Evolutionary conservation across 2,888 invertebrate genomes (phyloP).

Genomic region (Macaria liturata): DNA sequence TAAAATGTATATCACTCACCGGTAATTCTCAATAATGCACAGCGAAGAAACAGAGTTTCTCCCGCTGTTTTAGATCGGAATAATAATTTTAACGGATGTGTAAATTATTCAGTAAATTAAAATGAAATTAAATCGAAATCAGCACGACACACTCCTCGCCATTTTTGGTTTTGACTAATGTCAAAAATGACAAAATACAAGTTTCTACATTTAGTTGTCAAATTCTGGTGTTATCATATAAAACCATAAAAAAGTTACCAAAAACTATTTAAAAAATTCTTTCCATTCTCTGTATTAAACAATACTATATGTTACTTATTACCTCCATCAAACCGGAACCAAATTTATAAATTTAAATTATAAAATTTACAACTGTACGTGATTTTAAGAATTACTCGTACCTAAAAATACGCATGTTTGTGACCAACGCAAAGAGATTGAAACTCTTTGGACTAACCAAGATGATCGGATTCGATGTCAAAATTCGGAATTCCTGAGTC

Average conservation of each 20-base stretch:
- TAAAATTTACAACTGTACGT: too few relatives aligned
- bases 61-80: constrained; percentile 10
- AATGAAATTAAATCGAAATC: constrained; percentile 39
- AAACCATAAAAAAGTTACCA: neutral
- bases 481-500: too few relatives aligned
- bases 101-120: constrained; percentile 20
- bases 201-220: neutral
- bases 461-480: too few relatives aligned
- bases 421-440: too few relatives aligned
- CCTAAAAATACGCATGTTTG: too few relatives aligned
- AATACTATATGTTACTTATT: too few relatives aligned
- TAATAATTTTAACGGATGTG: constrained; percentile 11
- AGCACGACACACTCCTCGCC: constrained; percentile 62
- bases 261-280: too few relatives aligned
- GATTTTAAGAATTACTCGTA: too few relatives aligned
- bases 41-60: constrained; percentile 2
- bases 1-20: constrained; percentile 24
- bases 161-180: constrained; percentile 56
- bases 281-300: too few relatives aligned
- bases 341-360: too few relatives aligned
- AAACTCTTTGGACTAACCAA: too few relatives aligned
- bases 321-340: too few relatives aligned
- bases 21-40: constrained; percentile 15
- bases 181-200: neutral
- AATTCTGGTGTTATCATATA: constrained; percentile 2